Base-by-base conservation (phyloP, 2,113 vertebrate species). In the Engraulis encrasicolus region DNA sequence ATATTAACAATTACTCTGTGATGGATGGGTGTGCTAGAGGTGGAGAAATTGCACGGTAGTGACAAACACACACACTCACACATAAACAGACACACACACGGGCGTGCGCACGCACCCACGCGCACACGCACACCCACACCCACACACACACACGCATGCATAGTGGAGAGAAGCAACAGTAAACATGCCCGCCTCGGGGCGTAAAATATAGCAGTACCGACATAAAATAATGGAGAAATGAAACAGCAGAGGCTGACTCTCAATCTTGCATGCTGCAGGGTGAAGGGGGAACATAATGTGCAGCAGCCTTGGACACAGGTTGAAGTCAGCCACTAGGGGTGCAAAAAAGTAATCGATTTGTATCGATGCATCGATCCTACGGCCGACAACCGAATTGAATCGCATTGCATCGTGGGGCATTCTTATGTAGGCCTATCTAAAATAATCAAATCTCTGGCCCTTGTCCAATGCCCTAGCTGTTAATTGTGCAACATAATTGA, bases 1-100 rank as follows among this genome's bases (percentile, higher is more conserved):
- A 81, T 78, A 84, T 81, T 81, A 84, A 81, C 71, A 79, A 81
- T 84, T 81, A 83, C n/a, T 20, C 38, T 50, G n/a, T 82, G 82
- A 86, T 52, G 74, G 74, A 82, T 84, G 83, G 66, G 31, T 71
- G 40, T 52, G 38, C 78, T 50, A 61, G 40, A 27, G 50, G 18
- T 34, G 38, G 78, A 84, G 52, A 48, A 54, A 58, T 61, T 58
- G 58, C 79, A 61, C 18, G 78, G 31, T 45, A 20, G 14, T 74
- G 12, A 80, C 27, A 78, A 14, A 17, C 23, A 12, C 48, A 50
- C 82, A 84, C 40, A 45, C 40, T 5, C 40, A 45, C 40, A 45
- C 40, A 45, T 9, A 9, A 3, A 45, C 40, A 9, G 4, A 45
- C 40, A 5, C 40, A 45, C 40, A 45, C n/a, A n/a, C n/a, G n/a